These are phyloP conservation scores for Drosophila koepferae DNA, from an alignment of 2,888 invertebrate genomes.

Conservation along the genomic window DNA sequence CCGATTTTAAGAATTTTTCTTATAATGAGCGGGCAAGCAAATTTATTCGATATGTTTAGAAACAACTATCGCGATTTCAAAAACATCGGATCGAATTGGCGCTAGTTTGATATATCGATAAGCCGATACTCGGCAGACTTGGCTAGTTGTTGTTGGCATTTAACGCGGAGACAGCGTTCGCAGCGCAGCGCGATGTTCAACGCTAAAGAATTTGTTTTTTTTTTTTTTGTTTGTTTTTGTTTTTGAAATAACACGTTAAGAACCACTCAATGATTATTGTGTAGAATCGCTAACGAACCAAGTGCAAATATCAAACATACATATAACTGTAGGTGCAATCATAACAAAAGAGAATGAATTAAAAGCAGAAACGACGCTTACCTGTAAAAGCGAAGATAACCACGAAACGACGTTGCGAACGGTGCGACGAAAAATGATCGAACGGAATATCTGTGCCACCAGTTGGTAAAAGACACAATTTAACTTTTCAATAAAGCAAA, in stretches of 20 bases:
- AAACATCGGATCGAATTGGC: constrained; percentile 4
- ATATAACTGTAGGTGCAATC: constrained; percentile 29
- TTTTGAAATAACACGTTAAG: constrained; percentile 63
- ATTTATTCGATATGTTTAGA: neutral
- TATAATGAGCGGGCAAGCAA: neutral
- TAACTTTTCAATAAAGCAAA: constrained; percentile 43
- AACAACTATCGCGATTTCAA: neutral
- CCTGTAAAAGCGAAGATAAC: constrained; percentile 48
- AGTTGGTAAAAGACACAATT: constrained; percentile 45
- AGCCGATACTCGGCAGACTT: neutral
- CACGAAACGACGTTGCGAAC: constrained; percentile 56
- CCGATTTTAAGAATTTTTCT: neutral
- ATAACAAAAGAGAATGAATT: constrained; percentile 30
- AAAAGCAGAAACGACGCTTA: constrained; percentile 54
- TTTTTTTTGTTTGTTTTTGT: constrained; percentile 44
- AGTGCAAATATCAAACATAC: constrained; percentile 40
- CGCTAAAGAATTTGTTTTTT: constrained; percentile 43
- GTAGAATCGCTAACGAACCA: constrained; percentile 36
- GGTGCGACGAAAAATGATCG: constrained; percentile 53
- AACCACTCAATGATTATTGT: constrained; percentile 38
- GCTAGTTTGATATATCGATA: constrained; percentile 19
- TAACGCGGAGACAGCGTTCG: constrained; percentile 54
- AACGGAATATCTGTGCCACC: constrained; percentile 53
- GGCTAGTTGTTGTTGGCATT: constrained; percentile 56
- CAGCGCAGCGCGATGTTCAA: constrained; percentile 52